Base-by-base conservation (phyloP, 2,113 vertebrate species). In the Talpa occidentalis region DNA sequence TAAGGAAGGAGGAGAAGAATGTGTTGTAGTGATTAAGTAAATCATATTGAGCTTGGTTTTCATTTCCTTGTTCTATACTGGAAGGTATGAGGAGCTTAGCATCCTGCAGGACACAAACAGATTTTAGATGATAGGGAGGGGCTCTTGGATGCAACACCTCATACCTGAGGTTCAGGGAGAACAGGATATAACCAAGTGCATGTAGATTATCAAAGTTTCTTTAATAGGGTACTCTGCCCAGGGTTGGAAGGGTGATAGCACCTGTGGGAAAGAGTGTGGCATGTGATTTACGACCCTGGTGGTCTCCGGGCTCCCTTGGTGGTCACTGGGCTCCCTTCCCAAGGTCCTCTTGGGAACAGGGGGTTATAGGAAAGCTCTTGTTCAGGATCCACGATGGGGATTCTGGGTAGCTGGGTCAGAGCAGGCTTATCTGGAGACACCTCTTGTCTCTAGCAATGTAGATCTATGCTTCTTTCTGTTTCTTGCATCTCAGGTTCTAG, bases 1-100 rank as follows among this genome's bases (percentile, higher is more conserved):
- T 73, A 82, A 73, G 15, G 26, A 95, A 52, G 78, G 8, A 74
- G 96, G 95, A 69, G 79, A 21, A n/a, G 70, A 95, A 90, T 59
- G 16, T 70, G 42, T 62, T 93, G n/a, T 60, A 16, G 86, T 84
- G 80, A 74, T 40, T 89, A 73, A 94, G 10, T 10, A 69, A 67
- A 44, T 77, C 95, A 16, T 24, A 28, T 28, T 64, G 62, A 74
- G 22, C 35, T 52, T 67, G 35, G 72, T 79, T 93, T 84, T 93
- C 32, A 42, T 83, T 92, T 49, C 30, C 79, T 92, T 60, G 49
- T 64, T 88, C 92, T 59, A n/a, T 81, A 32, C 49, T 69, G 35
- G n/a, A 49, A 88, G 62, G 21, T 56, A 10, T 44, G 88, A 32
- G 49, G 84, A 78, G 6, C 44, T 11, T 91, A 37, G 28, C 69